Evolutionary conservation across 1,140 invertebrate species (phyloP).

Genomic region (Lerema accius): DNA sequence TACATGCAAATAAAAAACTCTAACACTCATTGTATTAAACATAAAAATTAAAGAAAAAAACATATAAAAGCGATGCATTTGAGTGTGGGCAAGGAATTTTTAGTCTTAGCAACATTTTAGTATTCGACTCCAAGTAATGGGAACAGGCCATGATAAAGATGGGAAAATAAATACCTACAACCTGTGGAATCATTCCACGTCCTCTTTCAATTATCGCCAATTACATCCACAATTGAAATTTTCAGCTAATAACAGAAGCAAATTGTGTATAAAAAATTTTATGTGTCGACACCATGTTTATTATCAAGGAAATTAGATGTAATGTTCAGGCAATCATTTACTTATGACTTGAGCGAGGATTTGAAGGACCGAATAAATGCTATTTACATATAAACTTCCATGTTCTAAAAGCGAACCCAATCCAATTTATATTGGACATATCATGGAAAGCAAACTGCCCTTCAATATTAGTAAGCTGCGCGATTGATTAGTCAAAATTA

Average conservation of each 20-base stretch:
- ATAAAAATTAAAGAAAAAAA: slow-evolving; percentile 41
- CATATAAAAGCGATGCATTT: slow-evolving; percentile 71
- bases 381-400: too few species aligned
- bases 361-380: background rate
- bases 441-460: too few species aligned
- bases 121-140: slow-evolving; percentile 50
- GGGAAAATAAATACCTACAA: slow-evolving; percentile 63
- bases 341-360: background rate
- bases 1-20: slow-evolving; percentile 76
- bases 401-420: too few species aligned
- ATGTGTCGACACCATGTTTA: slow-evolving; percentile 28
- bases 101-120: slow-evolving; percentile 47
- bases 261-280: slow-evolving; percentile 30
- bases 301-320: background rate
- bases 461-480: too few species aligned
- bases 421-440: too few species aligned
- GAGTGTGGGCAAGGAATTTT: slow-evolving; percentile 49
- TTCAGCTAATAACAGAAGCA: slow-evolving; percentile 48
- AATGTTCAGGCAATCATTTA: background rate
- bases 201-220: slow-evolving; percentile 44
- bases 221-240: slow-evolving; percentile 44
- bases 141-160: slow-evolving; percentile 68
- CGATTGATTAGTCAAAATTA: too few species aligned
- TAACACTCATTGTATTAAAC: slow-evolving; percentile 57
- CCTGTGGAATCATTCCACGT: slow-evolving; percentile 42